Evolutionary conservation across 1,140 invertebrate species (phyloP).

Genomic region (Galendromus occidentalis): DNA sequence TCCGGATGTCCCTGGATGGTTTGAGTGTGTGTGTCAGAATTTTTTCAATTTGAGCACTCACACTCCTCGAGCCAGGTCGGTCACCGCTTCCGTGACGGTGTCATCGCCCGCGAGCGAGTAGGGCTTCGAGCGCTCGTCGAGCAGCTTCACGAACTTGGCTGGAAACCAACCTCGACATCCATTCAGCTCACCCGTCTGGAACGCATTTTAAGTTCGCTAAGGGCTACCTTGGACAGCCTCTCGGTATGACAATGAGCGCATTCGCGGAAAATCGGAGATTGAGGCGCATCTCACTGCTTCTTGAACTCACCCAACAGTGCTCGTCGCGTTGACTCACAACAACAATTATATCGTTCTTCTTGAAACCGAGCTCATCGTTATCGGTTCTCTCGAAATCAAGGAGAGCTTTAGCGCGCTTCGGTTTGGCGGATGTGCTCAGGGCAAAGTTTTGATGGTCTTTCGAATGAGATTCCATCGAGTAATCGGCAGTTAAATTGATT

Average conservation of each 20-base stretch:
- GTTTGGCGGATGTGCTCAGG: slow-evolving; percentile 63
- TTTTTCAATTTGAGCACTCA: slow-evolving; percentile 27
- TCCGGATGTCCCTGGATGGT: not conserved
- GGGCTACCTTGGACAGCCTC: too few relatives aligned
- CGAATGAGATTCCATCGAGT: slow-evolving; percentile 80
- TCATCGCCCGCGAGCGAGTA: slow-evolving; percentile 95
- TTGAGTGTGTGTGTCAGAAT: too few relatives aligned
- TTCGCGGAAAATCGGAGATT: not conserved
- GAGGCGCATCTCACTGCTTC: not conserved
- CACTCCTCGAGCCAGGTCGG: slow-evolving; percentile 82
- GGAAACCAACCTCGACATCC: slow-evolving; percentile 96
- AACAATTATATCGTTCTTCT: slow-evolving; percentile 94
- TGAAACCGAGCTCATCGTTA: slow-evolving; percentile 92
- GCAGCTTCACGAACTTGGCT: slow-evolving; percentile 85
- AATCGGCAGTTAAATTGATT: slow-evolving; percentile 56
- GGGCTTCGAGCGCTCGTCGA: slow-evolving; percentile 82
- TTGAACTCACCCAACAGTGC: slow-evolving; percentile 74
- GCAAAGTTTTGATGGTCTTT: slow-evolving; percentile 83
- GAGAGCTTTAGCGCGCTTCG: slow-evolving; percentile 78
- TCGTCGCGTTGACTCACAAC: slow-evolving; percentile 93
- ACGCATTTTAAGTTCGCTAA: not conserved
- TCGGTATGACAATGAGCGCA: too few relatives aligned
- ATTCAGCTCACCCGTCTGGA: slow-evolving; percentile 74
- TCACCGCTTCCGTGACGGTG: slow-evolving; percentile 80
- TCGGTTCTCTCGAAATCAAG: slow-evolving; percentile 94